Base-by-base conservation (phyloP, 2,797 vertebrate species). In the Chrosomus eos region DNA sequence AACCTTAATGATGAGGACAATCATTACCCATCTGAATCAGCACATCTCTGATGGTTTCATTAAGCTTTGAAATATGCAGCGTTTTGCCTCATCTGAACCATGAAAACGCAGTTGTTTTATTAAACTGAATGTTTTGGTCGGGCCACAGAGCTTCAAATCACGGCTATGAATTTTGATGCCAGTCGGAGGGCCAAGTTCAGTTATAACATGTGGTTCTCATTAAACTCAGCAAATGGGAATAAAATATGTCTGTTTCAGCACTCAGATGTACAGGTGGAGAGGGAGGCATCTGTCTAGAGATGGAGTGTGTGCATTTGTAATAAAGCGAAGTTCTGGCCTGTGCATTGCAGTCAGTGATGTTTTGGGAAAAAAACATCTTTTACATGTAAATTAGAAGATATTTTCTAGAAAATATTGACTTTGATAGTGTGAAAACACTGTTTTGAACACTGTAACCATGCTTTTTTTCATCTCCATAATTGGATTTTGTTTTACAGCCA, bases 111-210 rank as follows among this genome's bases (percentile, higher is more conserved):
- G 53, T 73, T 80, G 80, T 79, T 85, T 84, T 87, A 86, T 86
- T 83, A 72, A 86, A 77, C 58, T 14, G 60, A 77, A 48, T 67
- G 45, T 71, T 66, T 51, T 81, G 40, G 76, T 80, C 62, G 16
- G 55, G 72, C 62, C 80, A 43, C 73, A 33, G 73, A 86, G 79
- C 77, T 87, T 86, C 86, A 90, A 83, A 91, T 88, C 87, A 85
- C 87, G 88, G 58, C 58, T 72, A 58, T 88, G 85, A 87, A 78
- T 78, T 78, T 80, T 80, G 80, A 86, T 82, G 85, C 79, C 88
- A 85, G 84, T 83, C 68, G 33, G 77, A 85, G 38, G 79, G 45
- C 68, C 51, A 40, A 68, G 84, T 74, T 40, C 60, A 79, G 73
- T 40, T 77, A 38, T 76, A 77, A 75, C 87, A 83, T 81, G 75